phyloP scores from a whole-genome alignment of 2,797 vertebrate genomes.

The Petrocephalus schoutedeni region DNA sequence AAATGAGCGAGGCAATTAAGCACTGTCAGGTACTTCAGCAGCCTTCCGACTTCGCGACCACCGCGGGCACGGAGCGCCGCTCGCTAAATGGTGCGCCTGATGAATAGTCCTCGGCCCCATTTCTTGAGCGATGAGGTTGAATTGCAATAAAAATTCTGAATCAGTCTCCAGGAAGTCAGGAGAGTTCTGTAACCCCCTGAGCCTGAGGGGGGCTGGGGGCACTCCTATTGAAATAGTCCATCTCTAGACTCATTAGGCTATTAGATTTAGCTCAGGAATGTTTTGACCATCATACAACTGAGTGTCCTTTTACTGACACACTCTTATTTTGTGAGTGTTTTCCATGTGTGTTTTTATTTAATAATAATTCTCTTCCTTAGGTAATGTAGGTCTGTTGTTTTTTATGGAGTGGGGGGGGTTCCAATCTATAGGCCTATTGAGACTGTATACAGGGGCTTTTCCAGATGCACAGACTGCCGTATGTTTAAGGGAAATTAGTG shows the following conservation, averaged over 20 bases:
- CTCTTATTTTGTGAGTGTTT: background rate
- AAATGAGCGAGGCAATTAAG: slow-evolving; percentile 58
- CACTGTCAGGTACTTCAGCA: slow-evolving; percentile 40
- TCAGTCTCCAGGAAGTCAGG: slow-evolving; percentile 55
- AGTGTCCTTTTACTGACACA: background rate
- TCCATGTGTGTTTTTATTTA: background rate
- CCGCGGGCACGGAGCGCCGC: slow-evolving; percentile 41
- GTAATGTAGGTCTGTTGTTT: background rate
- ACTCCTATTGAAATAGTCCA: slow-evolving; percentile 8
- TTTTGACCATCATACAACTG: background rate
- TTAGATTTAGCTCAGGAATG: background rate
- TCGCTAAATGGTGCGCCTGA: slow-evolving; percentile 49
- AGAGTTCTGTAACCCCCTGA: slow-evolving; percentile 50
- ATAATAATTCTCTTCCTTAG: background rate
- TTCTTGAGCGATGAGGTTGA: slow-evolving; percentile 41
- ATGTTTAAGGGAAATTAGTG: slow-evolving; percentile 50
- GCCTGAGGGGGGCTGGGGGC: slow-evolving; percentile 32
- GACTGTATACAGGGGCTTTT: slow-evolving; percentile 53
- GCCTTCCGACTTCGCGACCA: slow-evolving; percentile 39
- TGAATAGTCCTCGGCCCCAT: slow-evolving; percentile 46
- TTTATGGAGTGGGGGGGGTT: background rate
- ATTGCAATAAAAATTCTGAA: slow-evolving; percentile 52
- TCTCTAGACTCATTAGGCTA: background rate
- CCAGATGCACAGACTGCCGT: slow-evolving; percentile 65
- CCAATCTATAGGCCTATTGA: background rate